These are phyloP conservation scores for Prunella strophiata DNA, from an alignment of 2,797 vertebrate species.

Conservation along the genomic window DNA sequence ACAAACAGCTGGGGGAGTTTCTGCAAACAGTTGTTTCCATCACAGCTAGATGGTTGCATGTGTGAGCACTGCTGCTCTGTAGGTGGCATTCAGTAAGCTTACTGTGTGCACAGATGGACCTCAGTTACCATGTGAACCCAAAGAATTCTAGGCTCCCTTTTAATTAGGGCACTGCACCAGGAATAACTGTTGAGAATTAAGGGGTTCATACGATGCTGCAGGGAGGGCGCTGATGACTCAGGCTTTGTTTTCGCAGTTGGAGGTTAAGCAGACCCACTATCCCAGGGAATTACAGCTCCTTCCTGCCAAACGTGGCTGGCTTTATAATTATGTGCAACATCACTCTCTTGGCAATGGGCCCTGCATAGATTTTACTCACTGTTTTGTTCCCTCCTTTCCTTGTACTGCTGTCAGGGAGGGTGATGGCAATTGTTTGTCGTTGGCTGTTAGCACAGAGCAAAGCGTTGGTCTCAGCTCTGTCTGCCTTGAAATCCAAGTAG, in stretches of 20 bases:
- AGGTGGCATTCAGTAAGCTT: neutral
- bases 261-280: constrained; percentile 39
- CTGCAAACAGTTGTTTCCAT: neutral
- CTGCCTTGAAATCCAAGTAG: constrained; percentile 60
- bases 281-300: constrained; percentile 50
- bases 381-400: constrained; percentile 40
- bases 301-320: constrained; percentile 29
- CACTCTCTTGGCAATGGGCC: constrained; percentile 37
- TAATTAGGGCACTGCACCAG: constrained; percentile 23
- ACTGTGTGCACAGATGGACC: neutral
- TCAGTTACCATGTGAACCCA: neutral
- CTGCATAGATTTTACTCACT: constrained; percentile 46
- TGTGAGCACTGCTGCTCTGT: neutral
- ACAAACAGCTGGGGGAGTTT: neutral
- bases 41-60: rapidly evolving
- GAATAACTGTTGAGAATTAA: constrained; percentile 40
- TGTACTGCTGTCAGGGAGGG: constrained; percentile 46
- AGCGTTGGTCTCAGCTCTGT: neutral
- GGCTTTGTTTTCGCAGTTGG: constrained; percentile 43
- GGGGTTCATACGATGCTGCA: neutral
- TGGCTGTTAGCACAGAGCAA: constrained; percentile 31
- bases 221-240: neutral
- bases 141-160: constrained; percentile 11
- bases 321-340: constrained; percentile 41
- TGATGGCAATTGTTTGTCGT: constrained; percentile 43